Base-by-base conservation (phyloP, 2,888 invertebrate species). In the Mesodorylaimus sp. region DNA sequence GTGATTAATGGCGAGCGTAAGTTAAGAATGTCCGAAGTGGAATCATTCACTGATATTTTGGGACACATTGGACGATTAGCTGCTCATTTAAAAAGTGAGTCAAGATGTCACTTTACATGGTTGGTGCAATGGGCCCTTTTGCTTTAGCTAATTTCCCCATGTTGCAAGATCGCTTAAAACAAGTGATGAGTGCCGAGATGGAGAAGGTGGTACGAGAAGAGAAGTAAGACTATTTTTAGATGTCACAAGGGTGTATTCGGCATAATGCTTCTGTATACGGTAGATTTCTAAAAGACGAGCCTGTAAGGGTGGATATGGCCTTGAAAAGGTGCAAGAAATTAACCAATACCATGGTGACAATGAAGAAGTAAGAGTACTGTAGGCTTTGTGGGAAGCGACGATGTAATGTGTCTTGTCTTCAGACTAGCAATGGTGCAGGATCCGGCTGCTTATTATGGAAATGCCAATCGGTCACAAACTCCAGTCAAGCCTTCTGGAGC, bases 11-110 rank as follows among this genome's bases (percentile, higher is more conserved):
- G 87, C 65, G 82, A 91, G 65, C 87, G 88, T 27, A 78, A 91
- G 32, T 89, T 97, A 19, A 89, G 89, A 66, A 88, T 91, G 86
- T 79, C 81, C 0, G 95, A 97, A 65, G 89, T 95, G 5, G 93
- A 95, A 66, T 82, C 83, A 60, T 88, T 95, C 63, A 71, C 73
- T 0, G 58, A 68, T 10, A 57, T 64, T 21, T 60, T 73, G n/a
- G 70, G 70, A 48, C 62, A 66, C 47, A 63, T 73, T 50, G 71
- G 70, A 47, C 63, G 66, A 52, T 55, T 86, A 13, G 86, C 93
- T 3, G 89, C 89, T 3, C 87, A 88, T 65, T 75, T 93, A 64
- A 93, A 93, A 68, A 64, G 72, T 72, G 19, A 19, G 21, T 7
- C 21, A 13, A 32, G n/a, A n/a, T 39, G 41, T 19, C 10, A 39